Evolutionary conservation across 2,113 vertebrate genomes (phyloP).

Genomic region (Speoplatyrhinus poulsoni): DNA sequence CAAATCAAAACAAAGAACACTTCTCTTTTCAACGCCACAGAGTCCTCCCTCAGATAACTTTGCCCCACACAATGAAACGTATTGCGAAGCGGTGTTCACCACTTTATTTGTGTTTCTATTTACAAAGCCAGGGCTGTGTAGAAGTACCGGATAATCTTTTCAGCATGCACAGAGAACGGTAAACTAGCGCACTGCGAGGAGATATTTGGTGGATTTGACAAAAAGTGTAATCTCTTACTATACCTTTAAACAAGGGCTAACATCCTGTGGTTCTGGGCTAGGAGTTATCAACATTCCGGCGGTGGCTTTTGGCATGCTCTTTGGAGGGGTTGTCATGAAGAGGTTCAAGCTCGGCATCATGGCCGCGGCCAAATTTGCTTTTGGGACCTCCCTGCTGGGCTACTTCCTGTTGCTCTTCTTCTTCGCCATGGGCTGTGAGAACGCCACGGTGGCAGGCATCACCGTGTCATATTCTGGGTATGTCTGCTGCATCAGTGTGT

Average conservation of each 20-base stretch:
- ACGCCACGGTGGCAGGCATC: constrained; percentile 84
- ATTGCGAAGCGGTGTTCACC: too few relatives aligned
- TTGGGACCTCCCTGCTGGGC: constrained; percentile 84
- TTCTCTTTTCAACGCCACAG: too few relatives aligned
- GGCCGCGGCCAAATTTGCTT: constrained; percentile 85
- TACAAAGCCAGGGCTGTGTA: too few relatives aligned
- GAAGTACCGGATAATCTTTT: too few relatives aligned
- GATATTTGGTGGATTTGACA: too few relatives aligned
- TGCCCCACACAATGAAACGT: too few relatives aligned
- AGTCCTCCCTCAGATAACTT: too few relatives aligned
- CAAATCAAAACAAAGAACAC: too few relatives aligned
- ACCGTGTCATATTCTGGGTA: constrained; percentile 86
- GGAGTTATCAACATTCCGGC: constrained; percentile 92
- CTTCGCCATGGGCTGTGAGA: constrained; percentile 87
- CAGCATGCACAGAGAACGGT: too few relatives aligned
- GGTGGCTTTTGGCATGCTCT: constrained; percentile 91
- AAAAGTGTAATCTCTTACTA: too few relatives aligned
- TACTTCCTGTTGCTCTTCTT: constrained; percentile 86
- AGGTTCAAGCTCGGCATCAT: constrained; percentile 81
- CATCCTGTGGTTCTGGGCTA: constrained; percentile 53
- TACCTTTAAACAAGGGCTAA: background rate
- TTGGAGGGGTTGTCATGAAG: constrained; percentile 89
- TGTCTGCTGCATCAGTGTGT: constrained; percentile 6
- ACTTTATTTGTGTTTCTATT: too few relatives aligned
- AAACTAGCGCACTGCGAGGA: too few relatives aligned